These are phyloP conservation scores for Drosophila tropicalis DNA, from an alignment of 1,140 invertebrate genomes.

Conservation along the genomic window DNA sequence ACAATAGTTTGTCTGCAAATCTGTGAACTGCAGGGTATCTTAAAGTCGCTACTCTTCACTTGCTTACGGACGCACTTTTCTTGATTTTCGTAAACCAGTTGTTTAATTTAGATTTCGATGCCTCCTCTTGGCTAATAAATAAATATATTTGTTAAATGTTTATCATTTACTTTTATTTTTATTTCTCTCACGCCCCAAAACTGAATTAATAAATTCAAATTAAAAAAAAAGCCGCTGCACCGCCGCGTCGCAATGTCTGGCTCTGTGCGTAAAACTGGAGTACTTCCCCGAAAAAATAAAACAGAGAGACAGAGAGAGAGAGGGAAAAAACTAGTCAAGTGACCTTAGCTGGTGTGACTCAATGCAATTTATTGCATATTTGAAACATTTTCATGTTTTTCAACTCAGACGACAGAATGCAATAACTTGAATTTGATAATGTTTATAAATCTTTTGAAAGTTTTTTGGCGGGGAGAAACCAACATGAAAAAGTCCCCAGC, in stretches of 20 bases:
- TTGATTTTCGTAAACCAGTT: not conserved
- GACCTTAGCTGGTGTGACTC: slow-evolving; percentile 15
- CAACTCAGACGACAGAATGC: slow-evolving; percentile 14
- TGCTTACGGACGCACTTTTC: not conserved
- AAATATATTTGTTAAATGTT: slow-evolving; percentile 2
- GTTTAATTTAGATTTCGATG: slow-evolving; percentile 7
- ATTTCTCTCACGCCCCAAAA: not conserved
- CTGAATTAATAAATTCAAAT: not conserved
- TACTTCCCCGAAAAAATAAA: slow-evolving; percentile 16
- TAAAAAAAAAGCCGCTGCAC: not conserved
- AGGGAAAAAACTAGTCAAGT: not conserved
- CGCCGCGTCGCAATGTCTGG: slow-evolving; percentile 4
- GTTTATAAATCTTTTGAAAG: slow-evolving; percentile 5
- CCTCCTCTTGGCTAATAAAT: slow-evolving; percentile 5
- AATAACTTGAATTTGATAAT: slow-evolving; percentile 15
- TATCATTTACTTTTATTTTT: slow-evolving; percentile 3
- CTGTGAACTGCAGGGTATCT: not conserved
- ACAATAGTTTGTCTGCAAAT: no score
- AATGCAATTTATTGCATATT: slow-evolving; percentile 24
- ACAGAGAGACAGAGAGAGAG: not conserved
- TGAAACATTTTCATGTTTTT: not conserved
- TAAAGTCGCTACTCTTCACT: not conserved
- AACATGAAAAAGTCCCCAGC: not conserved
- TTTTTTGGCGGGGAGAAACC: no score
- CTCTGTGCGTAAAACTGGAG: slow-evolving; percentile 14